A percentile compares a stretch with the other conserved stretches of the same genome.
phyloP scores from a whole-genome alignment of 2,888 invertebrate species.

The Coleophora deauratella region DNA sequence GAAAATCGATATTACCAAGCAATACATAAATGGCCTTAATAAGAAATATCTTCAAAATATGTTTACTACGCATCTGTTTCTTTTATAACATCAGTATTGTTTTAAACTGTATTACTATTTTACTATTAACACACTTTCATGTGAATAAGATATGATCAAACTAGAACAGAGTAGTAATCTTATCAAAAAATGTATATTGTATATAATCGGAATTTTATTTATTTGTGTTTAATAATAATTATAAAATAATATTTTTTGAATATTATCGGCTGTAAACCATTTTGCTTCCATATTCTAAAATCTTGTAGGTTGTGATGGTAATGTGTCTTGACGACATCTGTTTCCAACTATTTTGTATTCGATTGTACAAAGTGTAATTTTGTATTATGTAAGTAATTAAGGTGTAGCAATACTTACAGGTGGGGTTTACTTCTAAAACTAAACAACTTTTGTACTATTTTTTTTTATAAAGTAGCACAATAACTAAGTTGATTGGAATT shows the following conservation, averaged over 20 bases:
- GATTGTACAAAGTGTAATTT: too few species aligned
- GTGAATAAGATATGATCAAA: slow-evolving; percentile 4
- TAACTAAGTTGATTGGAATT: too few species aligned
- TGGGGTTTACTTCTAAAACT: too few species aligned
- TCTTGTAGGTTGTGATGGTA: slow-evolving; percentile 22
- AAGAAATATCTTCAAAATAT: slow-evolving; percentile 21
- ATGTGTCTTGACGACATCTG: slow-evolving; percentile 13
- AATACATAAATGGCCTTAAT: slow-evolving; percentile 4
- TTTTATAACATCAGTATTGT: slow-evolving; percentile 50
- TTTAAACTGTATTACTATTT: slow-evolving; percentile 13
- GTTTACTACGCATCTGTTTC: slow-evolving; percentile 28
- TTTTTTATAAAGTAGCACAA: too few species aligned
- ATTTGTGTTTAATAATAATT: not conserved
- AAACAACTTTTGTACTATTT: not conserved
- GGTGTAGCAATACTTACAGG: too few species aligned
- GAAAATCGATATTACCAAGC: slow-evolving; percentile 8
- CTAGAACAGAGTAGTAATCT: not conserved
- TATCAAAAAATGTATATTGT: too few species aligned
- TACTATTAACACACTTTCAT: not conserved
- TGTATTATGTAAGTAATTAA: too few species aligned
- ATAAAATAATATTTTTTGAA: not conserved
- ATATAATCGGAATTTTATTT: not conserved
- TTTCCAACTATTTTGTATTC: too few species aligned
- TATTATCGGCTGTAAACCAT: not conserved
- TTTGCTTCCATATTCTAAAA: not conserved